Base-by-base conservation (phyloP, 2,113 vertebrate species). In the Percina caprodes region DNA sequence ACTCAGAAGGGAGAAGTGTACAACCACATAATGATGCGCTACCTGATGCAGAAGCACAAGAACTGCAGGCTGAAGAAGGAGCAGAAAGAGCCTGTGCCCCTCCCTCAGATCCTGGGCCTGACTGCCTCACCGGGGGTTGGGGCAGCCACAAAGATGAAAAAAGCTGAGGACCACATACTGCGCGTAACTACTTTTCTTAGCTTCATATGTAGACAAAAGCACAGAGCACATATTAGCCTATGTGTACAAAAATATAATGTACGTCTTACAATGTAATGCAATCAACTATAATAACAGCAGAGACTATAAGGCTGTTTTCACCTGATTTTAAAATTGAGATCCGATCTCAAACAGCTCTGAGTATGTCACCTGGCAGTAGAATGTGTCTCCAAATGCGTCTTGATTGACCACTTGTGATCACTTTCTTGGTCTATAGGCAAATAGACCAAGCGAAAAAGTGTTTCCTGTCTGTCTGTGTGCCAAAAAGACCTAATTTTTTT, bases 101-200 rank as follows among this genome's bases (percentile, higher is more conserved):
- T 98, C 35, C 97, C 98, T 74, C 98, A 99, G 93, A 96, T 99
- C 63, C 90, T 99, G 60, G 98, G 97, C 80, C 94, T 99, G 66
- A 99, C 98, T 30, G 98, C 97, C 39, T 98, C 98, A 26, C 98
- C 97, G 0, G 98, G 98, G 42, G 97, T 99, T 2, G 98, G 97
- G 54, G 94, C 91, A 11, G 98, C 98, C 79, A 97, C 76, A 0
- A 94, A 87, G 71, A 69, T 88, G 69, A 77, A 88, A 13, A 96
- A 97, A 92, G 97, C 98, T 1, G 95, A 95, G 88, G 95, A 97
- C 46, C 97, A 99, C 93, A 98, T 99, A 92, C 94, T 99, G 82
- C 96, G 95, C 80, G 98, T 99, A 95, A 96, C 93, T 84, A 52
- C 69, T n/a, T 7, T 46, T 39, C 65, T 79, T n/a, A 69, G 49